Base-by-base conservation (phyloP, 2,113 vertebrate genomes). In the Cromileptes altivelis region DNA sequence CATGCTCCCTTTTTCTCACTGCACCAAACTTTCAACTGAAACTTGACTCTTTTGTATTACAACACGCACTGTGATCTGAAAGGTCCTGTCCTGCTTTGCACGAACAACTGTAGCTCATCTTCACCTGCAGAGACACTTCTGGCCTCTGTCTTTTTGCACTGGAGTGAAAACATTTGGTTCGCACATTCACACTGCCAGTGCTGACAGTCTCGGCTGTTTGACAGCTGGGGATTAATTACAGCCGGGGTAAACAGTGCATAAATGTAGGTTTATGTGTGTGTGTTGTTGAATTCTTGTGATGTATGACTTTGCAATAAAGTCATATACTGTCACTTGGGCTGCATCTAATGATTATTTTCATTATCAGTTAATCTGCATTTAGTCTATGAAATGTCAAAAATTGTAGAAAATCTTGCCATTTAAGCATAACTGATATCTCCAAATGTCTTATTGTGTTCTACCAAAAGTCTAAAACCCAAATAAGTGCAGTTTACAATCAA, bases 101-200 rank as follows among this genome's bases (percentile, higher is more conserved):
- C 56, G 2, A 25, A 14, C 17, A 71, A 57, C 67, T 47, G 45
- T 5, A 27, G 47, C 55, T 78, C 69, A 57, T 58, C 62, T 74
- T 78, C 74, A 83, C 76, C 76, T 84, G 85, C 18, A 58, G 52
- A 50, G 27, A 37, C 64, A 15, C 64, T 76, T 27, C 81, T 83
- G 84, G 74, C 79, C 80, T 84, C 50, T 71, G 75, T 69, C 63
- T 81, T 55, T 77, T 87, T 73, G 50, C 87, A 87, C 33, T 53
- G 14, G 12, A 30, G 78, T 82, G 89, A 80, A 80, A 93, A 91
- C 92, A 84, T 84, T 83, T 69, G 60, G 80, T 90, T 87, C 90
- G 70, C 84, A 80, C 70, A 19, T 77, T 87, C 55, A 42, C 33
- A 60, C 78, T 49, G 19, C 61, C 79, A 71, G 57, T 75, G n/a